A percentile compares a stretch with the other conserved stretches of the same genome.
phyloP scores from a whole-genome alignment of 2,888 invertebrate genomes.

The Tenthredo mesomela region DNA sequence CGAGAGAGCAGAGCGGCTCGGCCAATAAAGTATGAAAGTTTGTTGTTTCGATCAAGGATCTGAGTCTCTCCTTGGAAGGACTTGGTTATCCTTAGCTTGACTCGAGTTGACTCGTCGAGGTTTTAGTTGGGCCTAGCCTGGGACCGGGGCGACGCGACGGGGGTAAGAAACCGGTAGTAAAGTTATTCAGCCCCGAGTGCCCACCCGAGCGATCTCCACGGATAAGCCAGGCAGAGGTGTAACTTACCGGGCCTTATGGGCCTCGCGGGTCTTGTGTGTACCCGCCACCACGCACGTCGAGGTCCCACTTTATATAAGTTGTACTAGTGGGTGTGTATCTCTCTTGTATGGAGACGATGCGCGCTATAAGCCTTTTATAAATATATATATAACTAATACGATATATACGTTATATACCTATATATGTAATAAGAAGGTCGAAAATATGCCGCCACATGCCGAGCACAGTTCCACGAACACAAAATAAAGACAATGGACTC shows the following conservation, averaged over 20 bases:
- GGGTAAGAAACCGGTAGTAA: slow-evolving; percentile 75
- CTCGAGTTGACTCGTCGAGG: background rate
- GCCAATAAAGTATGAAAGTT: slow-evolving; percentile 63
- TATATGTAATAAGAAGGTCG: slow-evolving; percentile 60
- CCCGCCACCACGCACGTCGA: slow-evolving; percentile 63
- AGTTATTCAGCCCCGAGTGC: slow-evolving; percentile 74
- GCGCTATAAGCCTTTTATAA: slow-evolving; percentile 17
- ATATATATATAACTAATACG: slow-evolving; percentile 33
- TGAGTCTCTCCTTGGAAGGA: background rate
- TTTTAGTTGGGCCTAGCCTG: slow-evolving; percentile 67
- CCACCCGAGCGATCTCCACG: slow-evolving; percentile 71
- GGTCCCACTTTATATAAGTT: slow-evolving; percentile 62
- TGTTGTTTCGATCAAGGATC: slow-evolving; percentile 6
- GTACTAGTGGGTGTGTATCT: background rate
- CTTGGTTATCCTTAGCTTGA: background rate
- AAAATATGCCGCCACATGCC: slow-evolving; percentile 65
- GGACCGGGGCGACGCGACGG: slow-evolving; percentile 47
- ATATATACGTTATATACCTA: slow-evolving; percentile 27
- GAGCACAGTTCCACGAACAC: slow-evolving; percentile 62
- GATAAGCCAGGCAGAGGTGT: slow-evolving; percentile 76
- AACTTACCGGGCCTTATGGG: slow-evolving; percentile 74
- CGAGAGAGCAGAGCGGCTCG: no score
- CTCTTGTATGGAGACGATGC: background rate
- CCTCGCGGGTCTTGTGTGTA: slow-evolving; percentile 57
- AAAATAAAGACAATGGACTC: slow-evolving; percentile 68